Base-by-base conservation (phyloP, 2,888 invertebrate genomes). In the Nysson spinosus region DNA sequence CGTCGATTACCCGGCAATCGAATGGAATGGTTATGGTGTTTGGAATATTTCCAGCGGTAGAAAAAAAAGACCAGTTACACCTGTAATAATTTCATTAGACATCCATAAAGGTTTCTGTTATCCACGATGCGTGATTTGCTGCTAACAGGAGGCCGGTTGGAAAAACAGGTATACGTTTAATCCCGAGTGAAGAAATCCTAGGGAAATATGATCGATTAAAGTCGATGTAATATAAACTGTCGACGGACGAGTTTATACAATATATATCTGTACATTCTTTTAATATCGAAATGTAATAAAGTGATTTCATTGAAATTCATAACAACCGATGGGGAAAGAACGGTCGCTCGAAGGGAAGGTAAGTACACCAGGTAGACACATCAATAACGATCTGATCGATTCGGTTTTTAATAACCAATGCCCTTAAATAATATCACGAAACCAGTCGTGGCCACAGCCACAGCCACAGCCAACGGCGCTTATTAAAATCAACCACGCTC, bases 21-120 rank as follows among this genome's bases (percentile, higher is more conserved):
- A 19, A 19, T 17, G 42, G 47, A 43, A 69, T 56, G 56, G 47
- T 52, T 50, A 43, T 50, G 19, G 55, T 22, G 28, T n/a, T 4
- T 4, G 24, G 7, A 40, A 9, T 9, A 16, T 11, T 24, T 19
- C 24, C 22, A 6, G 40, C 22, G 22, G 16, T 1, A 42, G 3
- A 28, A 35, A 57, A 20, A 50, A 14, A 28, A 35, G 34, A 26
- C 50, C 52, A 50, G 54, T 19, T 30, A 54, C 51, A 54, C 34
- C n/a, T 46, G 51, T 57, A 61, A 69, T 72, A 72, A 72, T 58
- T 72, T 52, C 54, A 69, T 72, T 72, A 72, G 46, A 58, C 39
- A n/a, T 55, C 32, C 44, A 47, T 57, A 50, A 37, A 39, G 30
- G 39, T 32, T 19, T 20, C 39, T 11, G 40, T 12, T 6, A 14